These are phyloP conservation scores for Pterocles gutturalis DNA, from an alignment of 2,113 vertebrate genomes.

Conservation along the genomic window DNA sequence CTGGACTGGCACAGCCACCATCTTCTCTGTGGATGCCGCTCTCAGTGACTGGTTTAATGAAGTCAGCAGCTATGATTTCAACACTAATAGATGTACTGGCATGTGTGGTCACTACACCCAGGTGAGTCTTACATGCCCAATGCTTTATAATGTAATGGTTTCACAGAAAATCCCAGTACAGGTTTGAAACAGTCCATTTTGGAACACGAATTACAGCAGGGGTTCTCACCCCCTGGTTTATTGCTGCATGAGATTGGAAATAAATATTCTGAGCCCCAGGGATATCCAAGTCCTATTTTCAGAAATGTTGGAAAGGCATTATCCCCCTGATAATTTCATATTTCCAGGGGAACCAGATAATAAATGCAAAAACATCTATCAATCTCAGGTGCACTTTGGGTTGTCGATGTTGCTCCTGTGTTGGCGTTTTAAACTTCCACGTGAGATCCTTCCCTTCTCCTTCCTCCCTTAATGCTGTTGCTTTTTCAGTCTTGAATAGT, in stretches of 20 bases:
- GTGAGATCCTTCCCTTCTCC: background rate
- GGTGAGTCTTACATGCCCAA: slow-evolving; percentile 36
- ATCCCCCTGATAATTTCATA: background rate
- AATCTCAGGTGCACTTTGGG: background rate
- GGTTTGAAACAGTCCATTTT: background rate
- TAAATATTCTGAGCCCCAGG: background rate
- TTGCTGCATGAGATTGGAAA: background rate
- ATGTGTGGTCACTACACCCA: slow-evolving; percentile 77
- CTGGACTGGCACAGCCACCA: slow-evolving; percentile 66
- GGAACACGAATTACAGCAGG: background rate
- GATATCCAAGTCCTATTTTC: background rate
- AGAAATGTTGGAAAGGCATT: background rate
- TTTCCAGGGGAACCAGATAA: background rate
- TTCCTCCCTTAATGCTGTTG: background rate
- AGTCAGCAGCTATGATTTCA: slow-evolving; percentile 55
- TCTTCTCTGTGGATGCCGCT: slow-evolving; percentile 66
- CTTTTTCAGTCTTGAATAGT: background rate
- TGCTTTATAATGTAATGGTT: background rate
- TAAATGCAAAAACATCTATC: background rate
- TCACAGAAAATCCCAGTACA: background rate
- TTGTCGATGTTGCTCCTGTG: background rate
- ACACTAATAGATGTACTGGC: background rate
- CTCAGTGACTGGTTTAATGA: slow-evolving; percentile 70
- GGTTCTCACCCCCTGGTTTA: background rate
- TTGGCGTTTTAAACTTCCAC: background rate